Conservation (phyloP, 2,888 invertebrate species). For the Linnaemya vulpina region DNA sequence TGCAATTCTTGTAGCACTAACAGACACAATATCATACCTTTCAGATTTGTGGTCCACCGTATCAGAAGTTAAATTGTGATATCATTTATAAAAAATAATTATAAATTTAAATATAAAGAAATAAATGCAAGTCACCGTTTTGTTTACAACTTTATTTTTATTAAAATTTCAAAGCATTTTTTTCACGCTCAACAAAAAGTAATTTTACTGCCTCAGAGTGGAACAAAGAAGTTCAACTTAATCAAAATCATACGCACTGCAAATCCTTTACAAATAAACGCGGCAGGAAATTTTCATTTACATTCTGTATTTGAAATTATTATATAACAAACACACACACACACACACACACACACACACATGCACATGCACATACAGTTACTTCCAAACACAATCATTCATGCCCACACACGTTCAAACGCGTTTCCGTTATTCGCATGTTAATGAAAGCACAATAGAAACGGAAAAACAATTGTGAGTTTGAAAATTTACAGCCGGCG, state of each 20-base stretch:
- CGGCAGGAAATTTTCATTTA: conserved; percentile 65
- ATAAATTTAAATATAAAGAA: no score
- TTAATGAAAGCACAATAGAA: conserved; percentile 39
- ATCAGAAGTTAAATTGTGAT: no score
- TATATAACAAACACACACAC: neutral
- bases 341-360: neutral
- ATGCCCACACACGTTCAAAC: conserved; percentile 19
- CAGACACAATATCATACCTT: no score
- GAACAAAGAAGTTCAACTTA: conserved; percentile 60
- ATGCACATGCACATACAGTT: neutral
- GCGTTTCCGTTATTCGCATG: conserved; percentile 44
- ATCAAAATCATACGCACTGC: conserved; percentile 62
- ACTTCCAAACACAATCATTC: neutral
- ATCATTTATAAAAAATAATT: no score
- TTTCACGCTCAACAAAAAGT: neutral
- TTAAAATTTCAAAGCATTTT: no score
- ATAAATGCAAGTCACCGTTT: no score
- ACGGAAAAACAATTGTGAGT: conserved; percentile 16
- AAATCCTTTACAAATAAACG: conserved; percentile 31
- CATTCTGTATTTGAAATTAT: conserved; percentile 49
- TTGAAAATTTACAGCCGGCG: neutral
- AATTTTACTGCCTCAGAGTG: conserved; percentile 19
- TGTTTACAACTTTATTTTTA: no score
- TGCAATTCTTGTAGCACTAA: no score
- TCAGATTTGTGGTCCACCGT: no score